Percentiles rank a stretch among this genome's conserved stretches.
Evolutionary conservation across 2,113 vertebrate species (phyloP).

Genomic region (Azemiops feae): DNA sequence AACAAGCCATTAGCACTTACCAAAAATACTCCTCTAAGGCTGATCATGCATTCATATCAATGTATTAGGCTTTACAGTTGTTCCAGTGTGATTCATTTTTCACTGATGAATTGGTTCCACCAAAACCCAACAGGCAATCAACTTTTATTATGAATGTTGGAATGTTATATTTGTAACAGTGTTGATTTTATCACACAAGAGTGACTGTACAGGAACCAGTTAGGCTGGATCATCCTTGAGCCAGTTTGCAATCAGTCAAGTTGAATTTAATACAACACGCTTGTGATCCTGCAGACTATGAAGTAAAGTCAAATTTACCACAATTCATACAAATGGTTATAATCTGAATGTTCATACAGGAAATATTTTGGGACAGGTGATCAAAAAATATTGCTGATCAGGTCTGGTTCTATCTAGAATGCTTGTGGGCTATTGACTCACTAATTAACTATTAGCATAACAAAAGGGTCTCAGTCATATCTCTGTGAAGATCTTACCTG

Average conservation of each 20-base stretch:
- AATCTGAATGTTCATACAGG: neutral
- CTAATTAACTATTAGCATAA: slow-evolving; percentile 57
- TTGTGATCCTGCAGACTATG: neutral
- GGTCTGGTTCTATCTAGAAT: slow-evolving; percentile 56
- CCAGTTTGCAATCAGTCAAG: neutral
- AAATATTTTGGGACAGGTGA: slow-evolving; percentile 69
- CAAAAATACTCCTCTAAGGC: neutral
- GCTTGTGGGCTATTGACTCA: slow-evolving; percentile 75
- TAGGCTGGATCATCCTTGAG: neutral
- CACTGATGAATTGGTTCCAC: neutral
- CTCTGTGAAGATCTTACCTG: no score
- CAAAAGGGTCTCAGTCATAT: slow-evolving; percentile 69
- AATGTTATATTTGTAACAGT: neutral
- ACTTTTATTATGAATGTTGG: neutral
- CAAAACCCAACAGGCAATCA: neutral
- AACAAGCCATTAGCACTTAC: neutral
- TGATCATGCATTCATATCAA: neutral
- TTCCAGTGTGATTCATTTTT: neutral
- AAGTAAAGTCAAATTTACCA: slow-evolving; percentile 43
- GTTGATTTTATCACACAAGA: rapidly evolving
- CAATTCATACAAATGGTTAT: slow-evolving; percentile 23
- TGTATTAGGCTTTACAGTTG: neutral
- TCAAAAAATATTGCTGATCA: slow-evolving; percentile 52
- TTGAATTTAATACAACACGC: slow-evolving; percentile 17
- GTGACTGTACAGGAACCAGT: neutral